Conservation (phyloP, 1,140 invertebrate species). For the Radopholus similis region DNA sequence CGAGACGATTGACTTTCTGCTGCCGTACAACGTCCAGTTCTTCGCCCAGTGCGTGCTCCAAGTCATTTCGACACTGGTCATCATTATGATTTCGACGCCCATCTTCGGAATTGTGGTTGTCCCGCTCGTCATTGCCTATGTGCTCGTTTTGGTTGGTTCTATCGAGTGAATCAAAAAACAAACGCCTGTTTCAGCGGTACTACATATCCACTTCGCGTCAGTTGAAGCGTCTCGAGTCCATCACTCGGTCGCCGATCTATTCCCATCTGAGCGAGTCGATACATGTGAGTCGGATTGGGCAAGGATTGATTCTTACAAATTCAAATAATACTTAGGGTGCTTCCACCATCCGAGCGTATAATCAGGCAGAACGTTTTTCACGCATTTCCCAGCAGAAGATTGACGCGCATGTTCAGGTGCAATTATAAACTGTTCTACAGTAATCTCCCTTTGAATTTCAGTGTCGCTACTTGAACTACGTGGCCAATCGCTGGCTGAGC, state of each 20-base stretch:
- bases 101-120: slow-evolving; percentile 65
- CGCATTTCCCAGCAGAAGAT: slow-evolving; percentile 60
- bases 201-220: slow-evolving; percentile 89
- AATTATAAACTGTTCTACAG: background rate
- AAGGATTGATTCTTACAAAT: background rate
- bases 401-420: slow-evolving; percentile 62
- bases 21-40: slow-evolving; percentile 49
- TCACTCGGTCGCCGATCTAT: slow-evolving; percentile 91
- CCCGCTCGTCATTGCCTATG: slow-evolving; percentile 66
- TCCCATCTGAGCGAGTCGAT: slow-evolving; percentile 70
- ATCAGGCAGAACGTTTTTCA: slow-evolving; percentile 56
- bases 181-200: slow-evolving; percentile 70
- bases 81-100: slow-evolving; percentile 65
- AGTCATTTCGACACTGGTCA: slow-evolving; percentile 57
- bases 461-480: slow-evolving; percentile 53
- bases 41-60: slow-evolving; percentile 56
- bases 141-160: background rate
- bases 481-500: slow-evolving; percentile 62
- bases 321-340: slow-evolving; percentile 47
- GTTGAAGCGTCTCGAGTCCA: slow-evolving; percentile 87
- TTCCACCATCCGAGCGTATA: slow-evolving; percentile 61
- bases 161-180: background rate
- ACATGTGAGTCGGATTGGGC: background rate
- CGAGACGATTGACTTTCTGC: slow-evolving; percentile 45
- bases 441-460: slow-evolving; percentile 43